Base-by-base conservation (phyloP, 2,797 vertebrate species). In the Lepilemur septentrionalis region DNA sequence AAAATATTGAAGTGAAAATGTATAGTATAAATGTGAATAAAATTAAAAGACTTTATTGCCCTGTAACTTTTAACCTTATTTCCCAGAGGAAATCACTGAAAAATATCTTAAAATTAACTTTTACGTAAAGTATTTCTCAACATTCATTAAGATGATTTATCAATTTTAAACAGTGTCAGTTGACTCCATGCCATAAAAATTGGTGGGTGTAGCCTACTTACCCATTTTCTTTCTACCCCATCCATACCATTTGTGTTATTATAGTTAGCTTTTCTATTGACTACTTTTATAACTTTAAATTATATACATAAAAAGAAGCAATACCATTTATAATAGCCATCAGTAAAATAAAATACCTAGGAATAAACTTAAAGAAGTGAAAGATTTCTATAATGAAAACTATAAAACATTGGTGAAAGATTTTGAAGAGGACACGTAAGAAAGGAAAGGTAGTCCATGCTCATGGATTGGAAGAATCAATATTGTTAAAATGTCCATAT, bases 1-100 rank as follows among this genome's bases (percentile, higher is more conserved):
- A 73, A 17, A 96, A 32, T 17, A 89, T 18, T 89, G 30, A 91
- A 59, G 73, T 88, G 50, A 78, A 94, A 95, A 96, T 73, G 82
- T 61, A 85, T 12, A 61, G 6, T 46, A 88, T 78, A 72, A 80
- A 69, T 92, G 5, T 50, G 69, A 48, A 25, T 72, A 65, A 90
- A 76, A 76, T 48, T 90, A 90, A 78, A 50, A 46, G 43, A 78
- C 52, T 91, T 63, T 72, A 7, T 65, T 95, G 32, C 22, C 78
- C n/a, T 57, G 12, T 7, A 72, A 38, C 30, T 78, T 78, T 87
- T 82, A 69, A 91, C 8, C 11, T 91, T n/a, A 65, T 41, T 91
- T 96, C 35, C 46, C 41, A 89, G 75, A 94, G 65, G 17, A 94
- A 94, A 25, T 6, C 15, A 85, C 12, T 92, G 48, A 95, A 88